A percentile compares a stretch with the other conserved stretches of the same genome.
These are phyloP conservation scores for Plutomurus gul DNA, from an alignment of 1,140 invertebrate genomes.

Conservation along the genomic window DNA sequence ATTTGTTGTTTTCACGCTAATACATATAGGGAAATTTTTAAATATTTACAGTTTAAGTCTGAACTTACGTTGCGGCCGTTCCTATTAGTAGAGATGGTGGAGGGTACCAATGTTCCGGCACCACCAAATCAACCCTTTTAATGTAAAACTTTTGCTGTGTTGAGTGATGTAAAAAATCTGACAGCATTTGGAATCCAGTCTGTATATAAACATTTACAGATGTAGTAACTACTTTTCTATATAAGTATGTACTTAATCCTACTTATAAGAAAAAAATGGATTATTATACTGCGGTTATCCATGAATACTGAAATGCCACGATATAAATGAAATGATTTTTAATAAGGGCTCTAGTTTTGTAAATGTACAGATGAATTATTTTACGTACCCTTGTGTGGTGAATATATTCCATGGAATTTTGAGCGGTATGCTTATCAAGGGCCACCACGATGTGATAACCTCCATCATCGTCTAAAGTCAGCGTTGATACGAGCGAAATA, in stretches of 20 bases:
- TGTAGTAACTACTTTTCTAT: not conserved
- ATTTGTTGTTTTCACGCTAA: not conserved
- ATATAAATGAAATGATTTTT: too few relatives aligned
- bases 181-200: not conserved
- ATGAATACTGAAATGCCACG: too few relatives aligned
- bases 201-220: not conserved
- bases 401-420: not conserved
- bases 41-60: too few relatives aligned
- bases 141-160: slow-evolving; percentile 1
- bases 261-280: too few relatives aligned
- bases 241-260: too few relatives aligned
- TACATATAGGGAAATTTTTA: not conserved
- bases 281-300: too few relatives aligned
- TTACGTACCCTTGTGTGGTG: not conserved
- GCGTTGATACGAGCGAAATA: too few relatives aligned
- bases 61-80: too few relatives aligned
- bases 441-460: slow-evolving; percentile 3
- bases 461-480: not conserved
- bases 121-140: not conserved
- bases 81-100: not conserved
- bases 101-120: slow-evolving; percentile 26
- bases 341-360: too few relatives aligned
- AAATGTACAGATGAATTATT: too few relatives aligned
- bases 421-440: not conserved
- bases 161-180: not conserved